Conservation (phyloP, 2,797 vertebrate species). For the Triplophysa yarkandensis region DNA sequence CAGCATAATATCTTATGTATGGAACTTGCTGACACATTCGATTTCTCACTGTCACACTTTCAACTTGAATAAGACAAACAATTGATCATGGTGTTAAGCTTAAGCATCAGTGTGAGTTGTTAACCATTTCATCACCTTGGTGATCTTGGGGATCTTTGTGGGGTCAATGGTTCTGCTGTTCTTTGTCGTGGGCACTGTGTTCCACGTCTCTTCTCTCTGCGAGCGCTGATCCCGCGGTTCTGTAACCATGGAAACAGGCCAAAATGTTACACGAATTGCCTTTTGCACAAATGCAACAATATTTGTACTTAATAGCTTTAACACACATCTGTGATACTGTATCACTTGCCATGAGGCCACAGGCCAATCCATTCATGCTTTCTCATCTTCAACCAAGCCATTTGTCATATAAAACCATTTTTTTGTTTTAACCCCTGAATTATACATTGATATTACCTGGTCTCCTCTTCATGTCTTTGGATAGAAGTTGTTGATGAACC, state of each 20-base stretch:
- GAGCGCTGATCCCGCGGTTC: constrained; percentile 69
- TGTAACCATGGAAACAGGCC: constrained; percentile 20
- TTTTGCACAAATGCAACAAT: no score
- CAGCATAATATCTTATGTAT: background rate
- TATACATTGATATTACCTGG: constrained; percentile 77
- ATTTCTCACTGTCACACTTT: background rate
- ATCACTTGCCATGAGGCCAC: no score
- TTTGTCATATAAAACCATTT: no score
- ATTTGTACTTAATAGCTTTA: no score
- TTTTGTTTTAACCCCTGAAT: background rate
- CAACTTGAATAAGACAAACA: background rate
- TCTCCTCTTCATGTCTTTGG: constrained; percentile 91
- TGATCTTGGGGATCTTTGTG: constrained; percentile 97
- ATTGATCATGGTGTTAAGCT: background rate
- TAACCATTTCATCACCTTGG: constrained; percentile 81
- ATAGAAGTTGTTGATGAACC: constrained; percentile 93
- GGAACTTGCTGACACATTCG: background rate
- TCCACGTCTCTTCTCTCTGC: constrained; percentile 94
- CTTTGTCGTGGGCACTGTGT: constrained; percentile 94
- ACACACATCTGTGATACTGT: no score
- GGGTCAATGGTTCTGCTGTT: constrained; percentile 96
- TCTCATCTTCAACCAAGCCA: no score
- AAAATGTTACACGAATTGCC: constrained; percentile 13
- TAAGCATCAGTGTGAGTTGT: background rate
- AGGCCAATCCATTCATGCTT: no score